These are phyloP conservation scores for Stenolophus ochropezus DNA, from an alignment of 2,888 invertebrate genomes.

Conservation along the genomic window DNA sequence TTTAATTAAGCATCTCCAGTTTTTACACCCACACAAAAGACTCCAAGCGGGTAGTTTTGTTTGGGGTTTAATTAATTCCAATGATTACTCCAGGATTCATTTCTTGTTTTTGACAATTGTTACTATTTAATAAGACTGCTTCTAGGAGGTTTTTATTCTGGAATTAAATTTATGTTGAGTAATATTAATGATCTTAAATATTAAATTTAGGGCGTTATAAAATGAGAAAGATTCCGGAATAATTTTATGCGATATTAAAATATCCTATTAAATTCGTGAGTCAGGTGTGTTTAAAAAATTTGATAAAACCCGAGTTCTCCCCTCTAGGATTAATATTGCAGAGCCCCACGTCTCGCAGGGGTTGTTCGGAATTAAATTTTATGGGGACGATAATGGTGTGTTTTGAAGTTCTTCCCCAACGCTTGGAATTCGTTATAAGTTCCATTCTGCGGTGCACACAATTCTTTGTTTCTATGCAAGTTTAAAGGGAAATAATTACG, in stretches of 20 bases:
- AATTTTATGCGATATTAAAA: background rate
- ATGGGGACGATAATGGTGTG: conserved; percentile 52
- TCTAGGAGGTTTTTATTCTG: too few species aligned
- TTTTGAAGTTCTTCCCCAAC: conserved; percentile 48
- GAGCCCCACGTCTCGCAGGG: background rate
- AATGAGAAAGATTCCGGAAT: background rate
- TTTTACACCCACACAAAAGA: background rate
- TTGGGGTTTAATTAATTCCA: background rate
- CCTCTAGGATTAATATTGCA: conserved; percentile 57
- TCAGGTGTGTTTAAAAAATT: background rate
- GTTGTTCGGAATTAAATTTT: conserved; percentile 55
- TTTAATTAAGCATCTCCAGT: background rate
- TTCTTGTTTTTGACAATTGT: background rate
- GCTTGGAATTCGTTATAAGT: conserved; percentile 44
- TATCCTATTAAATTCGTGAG: background rate
- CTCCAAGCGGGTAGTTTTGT: background rate
- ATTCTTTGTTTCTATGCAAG: conserved; percentile 17
- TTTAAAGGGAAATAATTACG: conserved; percentile 35
- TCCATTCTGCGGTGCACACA: conserved; percentile 32
- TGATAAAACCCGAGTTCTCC: background rate
- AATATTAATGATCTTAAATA: background rate
- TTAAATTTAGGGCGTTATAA: background rate
- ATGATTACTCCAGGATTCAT: background rate
- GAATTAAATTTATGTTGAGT: background rate
- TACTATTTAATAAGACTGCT: too few species aligned